Percentiles rank a stretch among this genome's conserved stretches.
These are phyloP conservation scores for Sorex araneus DNA, from an alignment of 2,113 vertebrate species.

Conservation along the genomic window DNA sequence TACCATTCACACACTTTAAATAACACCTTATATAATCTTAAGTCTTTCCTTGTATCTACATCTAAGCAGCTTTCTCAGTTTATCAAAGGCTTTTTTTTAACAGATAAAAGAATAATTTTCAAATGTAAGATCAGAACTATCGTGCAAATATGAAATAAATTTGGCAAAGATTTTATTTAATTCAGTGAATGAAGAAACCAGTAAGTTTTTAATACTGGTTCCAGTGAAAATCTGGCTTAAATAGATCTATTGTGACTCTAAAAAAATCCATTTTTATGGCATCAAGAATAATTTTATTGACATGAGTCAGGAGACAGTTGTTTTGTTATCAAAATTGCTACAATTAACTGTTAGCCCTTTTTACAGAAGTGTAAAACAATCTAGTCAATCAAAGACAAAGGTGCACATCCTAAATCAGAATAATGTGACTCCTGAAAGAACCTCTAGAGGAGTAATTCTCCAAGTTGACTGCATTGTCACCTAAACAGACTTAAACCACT, in stretches of 20 bases:
- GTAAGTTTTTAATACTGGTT: conserved; percentile 34
- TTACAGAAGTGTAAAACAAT: background rate
- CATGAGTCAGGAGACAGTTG: background rate
- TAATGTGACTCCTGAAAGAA: background rate
- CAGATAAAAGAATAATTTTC: background rate
- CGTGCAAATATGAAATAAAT: conserved; percentile 35
- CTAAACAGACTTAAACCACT: background rate
- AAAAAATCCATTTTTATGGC: conserved; percentile 30
- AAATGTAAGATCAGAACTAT: conserved; percentile 8
- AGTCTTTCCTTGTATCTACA: background rate
- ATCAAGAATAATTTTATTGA: conserved; percentile 1
- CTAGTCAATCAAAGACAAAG: conserved; percentile 36
- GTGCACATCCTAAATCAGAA: conserved; percentile 4
- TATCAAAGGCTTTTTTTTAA: conserved; percentile 35
- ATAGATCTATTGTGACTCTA: background rate
- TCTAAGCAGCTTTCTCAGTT: too few relatives aligned
- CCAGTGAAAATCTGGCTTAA: conserved; percentile 19
- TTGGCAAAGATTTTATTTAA: conserved; percentile 46
- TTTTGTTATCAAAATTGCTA: conserved; percentile 26
- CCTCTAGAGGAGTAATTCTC: background rate
- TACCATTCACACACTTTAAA: background rate
- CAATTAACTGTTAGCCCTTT: background rate
- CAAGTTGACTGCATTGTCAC: too few relatives aligned
- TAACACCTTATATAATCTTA: background rate
- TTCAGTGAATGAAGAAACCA: conserved; percentile 9